A percentile compares a stretch with the other conserved stretches of the same genome.
Evolutionary conservation across 2,888 invertebrate genomes (phyloP).

Genomic region (Shargacucullia verbasci): DNA sequence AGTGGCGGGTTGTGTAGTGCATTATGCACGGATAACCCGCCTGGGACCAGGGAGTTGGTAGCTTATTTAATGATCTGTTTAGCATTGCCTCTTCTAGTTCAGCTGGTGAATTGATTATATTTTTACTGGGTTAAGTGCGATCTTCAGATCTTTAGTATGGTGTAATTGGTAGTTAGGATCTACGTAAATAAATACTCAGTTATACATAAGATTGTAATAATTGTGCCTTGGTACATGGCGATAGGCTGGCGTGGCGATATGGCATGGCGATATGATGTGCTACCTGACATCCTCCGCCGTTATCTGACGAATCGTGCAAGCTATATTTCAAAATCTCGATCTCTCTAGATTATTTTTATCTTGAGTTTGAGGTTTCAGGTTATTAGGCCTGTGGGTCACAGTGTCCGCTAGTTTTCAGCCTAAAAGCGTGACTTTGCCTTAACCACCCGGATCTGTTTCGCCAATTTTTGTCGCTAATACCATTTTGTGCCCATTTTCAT

Average conservation of each 20-base stretch:
- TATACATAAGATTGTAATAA: no score
- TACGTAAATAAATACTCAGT: no score
- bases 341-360: no score
- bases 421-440: slow-evolving; percentile 12
- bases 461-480: slow-evolving; percentile 15
- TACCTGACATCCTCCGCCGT: no score
- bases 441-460: slow-evolving; percentile 31
- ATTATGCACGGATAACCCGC: slow-evolving; percentile 2
- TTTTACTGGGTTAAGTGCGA: background rate
- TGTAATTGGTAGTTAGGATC: no score
- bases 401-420: slow-evolving; percentile 5
- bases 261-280: no score
- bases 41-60: slow-evolving; percentile 5
- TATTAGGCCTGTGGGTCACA: slow-evolving; percentile 5
- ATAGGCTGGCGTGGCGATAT: no score
- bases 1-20: slow-evolving; percentile 1
- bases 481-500: slow-evolving; percentile 17
- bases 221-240: no score
- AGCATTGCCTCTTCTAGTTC: slow-evolving; percentile 13
- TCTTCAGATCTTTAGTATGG: no score
- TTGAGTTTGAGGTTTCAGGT: no score
- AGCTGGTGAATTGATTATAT: slow-evolving; percentile 17
- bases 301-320: no score
- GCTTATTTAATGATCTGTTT: slow-evolving; percentile 37
- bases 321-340: no score